Conservation (phyloP, 2,888 invertebrate species). For the Adelphocoris suturalis region DNA sequence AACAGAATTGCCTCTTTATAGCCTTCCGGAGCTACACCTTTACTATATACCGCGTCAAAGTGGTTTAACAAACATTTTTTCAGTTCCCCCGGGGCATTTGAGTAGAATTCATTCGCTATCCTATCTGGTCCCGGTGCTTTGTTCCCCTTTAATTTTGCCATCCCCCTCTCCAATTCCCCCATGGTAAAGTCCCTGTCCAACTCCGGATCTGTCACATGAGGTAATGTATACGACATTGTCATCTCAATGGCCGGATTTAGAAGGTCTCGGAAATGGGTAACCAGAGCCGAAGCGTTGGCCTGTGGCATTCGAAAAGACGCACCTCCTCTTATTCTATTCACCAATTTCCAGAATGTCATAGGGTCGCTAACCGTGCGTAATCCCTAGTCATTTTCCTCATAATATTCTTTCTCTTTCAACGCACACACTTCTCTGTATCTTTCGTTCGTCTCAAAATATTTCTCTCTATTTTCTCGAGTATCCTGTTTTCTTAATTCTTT, state of each 20-base stretch:
- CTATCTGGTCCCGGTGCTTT: not conserved
- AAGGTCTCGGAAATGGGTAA: not conserved
- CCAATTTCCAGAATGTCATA: constrained; percentile 46
- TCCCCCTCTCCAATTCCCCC: not conserved
- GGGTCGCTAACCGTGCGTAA: not conserved
- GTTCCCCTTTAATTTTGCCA: not conserved
- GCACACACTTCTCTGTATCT: not conserved
- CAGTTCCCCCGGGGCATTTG: not conserved
- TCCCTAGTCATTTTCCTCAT: not conserved
- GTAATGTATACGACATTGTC: not conserved
- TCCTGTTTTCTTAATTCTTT: not conserved
- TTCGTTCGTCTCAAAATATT: not conserved
- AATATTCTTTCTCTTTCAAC: not conserved
- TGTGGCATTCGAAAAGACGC: not conserved
- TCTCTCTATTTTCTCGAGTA: not conserved
- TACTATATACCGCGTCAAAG: no score
- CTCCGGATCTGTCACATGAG: not conserved
- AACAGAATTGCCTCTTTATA: constrained; percentile 28
- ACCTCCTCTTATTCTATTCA: constrained; percentile 30
- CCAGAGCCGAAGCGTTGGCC: not conserved
- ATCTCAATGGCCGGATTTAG: not conserved
- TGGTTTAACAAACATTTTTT: not conserved
- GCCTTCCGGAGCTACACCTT: not conserved
- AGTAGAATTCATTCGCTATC: not conserved
- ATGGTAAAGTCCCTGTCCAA: not conserved